A percentile compares a stretch with the other conserved stretches of the same genome.
These are phyloP conservation scores for Drosophila basisetae DNA, from an alignment of 2,888 invertebrate genomes.

Conservation along the genomic window DNA sequence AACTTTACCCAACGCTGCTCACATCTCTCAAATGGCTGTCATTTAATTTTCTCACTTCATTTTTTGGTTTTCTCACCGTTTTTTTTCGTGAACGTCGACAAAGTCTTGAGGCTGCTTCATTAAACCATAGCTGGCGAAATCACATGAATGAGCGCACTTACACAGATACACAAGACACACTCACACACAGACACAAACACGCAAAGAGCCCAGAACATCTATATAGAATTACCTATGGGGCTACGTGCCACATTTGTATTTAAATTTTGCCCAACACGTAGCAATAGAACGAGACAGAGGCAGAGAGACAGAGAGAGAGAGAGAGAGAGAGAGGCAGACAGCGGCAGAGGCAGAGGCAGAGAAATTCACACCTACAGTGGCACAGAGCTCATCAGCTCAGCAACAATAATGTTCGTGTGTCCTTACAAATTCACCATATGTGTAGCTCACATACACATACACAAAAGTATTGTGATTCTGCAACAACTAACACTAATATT, in stretches of 20 bases:
- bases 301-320: conserved; percentile 1
- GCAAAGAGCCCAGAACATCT: conserved; percentile 20
- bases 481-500: background rate
- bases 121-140: conserved; percentile 75
- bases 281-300: conserved; percentile 4
- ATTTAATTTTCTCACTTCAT: conserved; percentile 40
- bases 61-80: conserved; percentile 6
- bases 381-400: conserved; percentile 29
- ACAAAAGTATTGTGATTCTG: background rate
- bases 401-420: conserved; percentile 52
- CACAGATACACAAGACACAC: conserved; percentile 12
- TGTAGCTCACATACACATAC: background rate
- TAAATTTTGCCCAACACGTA: conserved; percentile 64
- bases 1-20: conserved; percentile 1
- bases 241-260: conserved; percentile 80
- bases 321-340: conserved; percentile 1
- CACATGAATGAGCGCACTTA: conserved; percentile 71
- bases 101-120: conserved; percentile 73
- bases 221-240: conserved; percentile 56
- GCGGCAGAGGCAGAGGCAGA: conserved; percentile 1
- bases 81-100: conserved; percentile 34
- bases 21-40: conserved; percentile 53
- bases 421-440: conserved; percentile 40
- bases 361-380: conserved; percentile 30
- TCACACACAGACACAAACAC: conserved; percentile 2